Evolutionary conservation across 2,797 vertebrate species (phyloP).

Genomic region (Anguilla megastoma): DNA sequence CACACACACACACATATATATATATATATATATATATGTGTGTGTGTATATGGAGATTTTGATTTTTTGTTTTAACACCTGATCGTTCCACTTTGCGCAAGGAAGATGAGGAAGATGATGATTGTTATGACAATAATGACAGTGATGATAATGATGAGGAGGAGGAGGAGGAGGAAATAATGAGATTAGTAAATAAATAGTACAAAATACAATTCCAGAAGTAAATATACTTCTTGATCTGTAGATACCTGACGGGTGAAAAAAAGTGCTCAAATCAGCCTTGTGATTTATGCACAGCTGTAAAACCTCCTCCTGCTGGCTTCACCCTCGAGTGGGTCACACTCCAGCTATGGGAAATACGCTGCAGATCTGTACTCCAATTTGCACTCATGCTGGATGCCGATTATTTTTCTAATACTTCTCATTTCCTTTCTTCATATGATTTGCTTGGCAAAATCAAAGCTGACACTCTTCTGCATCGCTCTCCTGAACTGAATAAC

Average conservation of each 20-base stretch:
- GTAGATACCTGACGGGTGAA: not conserved
- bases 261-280: not conserved
- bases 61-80: not conserved
- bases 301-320: not conserved
- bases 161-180: not conserved
- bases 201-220: not conserved
- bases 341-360: constrained; percentile 8
- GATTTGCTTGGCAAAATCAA: not conserved
- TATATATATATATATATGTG: not conserved
- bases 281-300: not conserved
- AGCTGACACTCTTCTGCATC: not conserved
- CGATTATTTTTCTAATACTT: not conserved
- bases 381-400: not conserved
- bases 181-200: not conserved
- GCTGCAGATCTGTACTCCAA: not conserved
- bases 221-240: not conserved
- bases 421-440: not conserved
- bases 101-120: not conserved
- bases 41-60: not conserved
- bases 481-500: not conserved
- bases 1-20: too few species aligned
- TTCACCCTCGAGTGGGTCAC: not conserved
- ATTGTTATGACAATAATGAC: not conserved
- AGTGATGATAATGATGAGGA: not conserved
- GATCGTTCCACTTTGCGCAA: not conserved